phyloP scores from a whole-genome alignment of 2,797 vertebrate species.

The Notolepis coatsorum region DNA sequence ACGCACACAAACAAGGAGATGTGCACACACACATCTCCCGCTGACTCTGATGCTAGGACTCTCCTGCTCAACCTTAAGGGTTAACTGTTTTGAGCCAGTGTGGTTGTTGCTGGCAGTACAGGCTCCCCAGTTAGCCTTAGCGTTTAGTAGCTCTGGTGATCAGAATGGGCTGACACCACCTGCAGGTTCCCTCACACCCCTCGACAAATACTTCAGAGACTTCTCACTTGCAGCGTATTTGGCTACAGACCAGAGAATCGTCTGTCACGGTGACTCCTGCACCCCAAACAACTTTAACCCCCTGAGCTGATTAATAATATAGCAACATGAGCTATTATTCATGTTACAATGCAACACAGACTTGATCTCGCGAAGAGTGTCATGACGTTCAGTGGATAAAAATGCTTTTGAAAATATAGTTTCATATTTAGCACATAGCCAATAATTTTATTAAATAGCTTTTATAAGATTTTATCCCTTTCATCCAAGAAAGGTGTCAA shows the following conservation, averaged over 20 bases:
- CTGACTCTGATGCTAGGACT: background rate
- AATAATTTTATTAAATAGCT: too few species aligned
- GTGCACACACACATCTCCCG: background rate
- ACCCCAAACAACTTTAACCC: slow-evolving; percentile 81
- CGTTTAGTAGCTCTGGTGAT: slow-evolving; percentile 68
- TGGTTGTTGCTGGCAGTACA: slow-evolving; percentile 32
- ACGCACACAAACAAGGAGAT: background rate
- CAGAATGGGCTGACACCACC: slow-evolving; percentile 70
- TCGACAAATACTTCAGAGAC: slow-evolving; percentile 75
- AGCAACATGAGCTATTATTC: slow-evolving; percentile 83
- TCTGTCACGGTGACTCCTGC: slow-evolving; percentile 80
- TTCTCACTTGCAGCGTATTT: slow-evolving; percentile 84
- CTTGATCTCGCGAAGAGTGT: too few species aligned
- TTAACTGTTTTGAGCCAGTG: slow-evolving; percentile 37
- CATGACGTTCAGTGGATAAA: too few species aligned
- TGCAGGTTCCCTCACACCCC: slow-evolving; percentile 69
- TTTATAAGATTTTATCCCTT: background rate
- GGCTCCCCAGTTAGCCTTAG: slow-evolving; percentile 48
- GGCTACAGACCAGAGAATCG: slow-evolving; percentile 82
- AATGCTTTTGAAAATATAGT: slow-evolving; percentile 35
- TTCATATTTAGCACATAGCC: too few species aligned
- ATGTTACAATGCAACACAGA: slow-evolving; percentile 79
- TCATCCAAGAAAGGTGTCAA: too few species aligned
- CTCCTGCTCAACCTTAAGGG: slow-evolving; percentile 18
- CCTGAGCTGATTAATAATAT: slow-evolving; percentile 88